Base-by-base conservation (phyloP, 2,888 invertebrate genomes). In the Muscina levida region DNA sequence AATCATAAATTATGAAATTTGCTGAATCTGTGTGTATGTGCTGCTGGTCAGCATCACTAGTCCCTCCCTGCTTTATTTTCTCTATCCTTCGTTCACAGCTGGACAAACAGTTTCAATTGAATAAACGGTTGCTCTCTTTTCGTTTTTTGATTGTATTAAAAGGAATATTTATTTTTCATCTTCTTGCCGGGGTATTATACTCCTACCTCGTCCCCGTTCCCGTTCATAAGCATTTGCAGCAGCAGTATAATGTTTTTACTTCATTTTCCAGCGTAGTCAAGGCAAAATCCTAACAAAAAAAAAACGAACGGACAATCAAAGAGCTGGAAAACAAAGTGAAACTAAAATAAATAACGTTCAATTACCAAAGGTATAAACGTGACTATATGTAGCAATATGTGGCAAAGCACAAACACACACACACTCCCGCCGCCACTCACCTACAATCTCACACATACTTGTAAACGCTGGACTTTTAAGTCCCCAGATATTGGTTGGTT, bases 281-380 rank as follows among this genome's bases (percentile, higher is more conserved):
- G 51, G 51, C 11, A 19, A 2, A 51, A n/a, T n/a, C n/a, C 24
- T 24, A 56, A 26, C 11, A 24, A 26, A 15, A 59, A 1, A 59
- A 17, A 62, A 62, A 31, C 1, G n/a, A n/a, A n/a, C n/a, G 13
- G 13, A 44, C 3, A 11, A 2, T 11, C n/a, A 51, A 19, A 22
- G 1, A 6, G 6, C 19, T 11, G 62, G n/a, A 22, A 39, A 62
- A 62, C 39, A 19, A 62, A 62, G 39, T 62, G 62, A 39, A 62
- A 42, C 62, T 57, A 62, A 81, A 72, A 77, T 68, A 81, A 74
- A 74, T 81, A 74, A 81, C 73, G 71, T 74, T 74, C 71, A 74
- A 81, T 81, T 81, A 72, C 53, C 67, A 56, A 42, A 72, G 74
- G 62, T 68, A 74, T 44, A 74, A 81, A 81, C 81, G 81, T 81